phyloP scores from a whole-genome alignment of 92 coral and sea anemone genomes.

The Ricordea florida region DNA sequence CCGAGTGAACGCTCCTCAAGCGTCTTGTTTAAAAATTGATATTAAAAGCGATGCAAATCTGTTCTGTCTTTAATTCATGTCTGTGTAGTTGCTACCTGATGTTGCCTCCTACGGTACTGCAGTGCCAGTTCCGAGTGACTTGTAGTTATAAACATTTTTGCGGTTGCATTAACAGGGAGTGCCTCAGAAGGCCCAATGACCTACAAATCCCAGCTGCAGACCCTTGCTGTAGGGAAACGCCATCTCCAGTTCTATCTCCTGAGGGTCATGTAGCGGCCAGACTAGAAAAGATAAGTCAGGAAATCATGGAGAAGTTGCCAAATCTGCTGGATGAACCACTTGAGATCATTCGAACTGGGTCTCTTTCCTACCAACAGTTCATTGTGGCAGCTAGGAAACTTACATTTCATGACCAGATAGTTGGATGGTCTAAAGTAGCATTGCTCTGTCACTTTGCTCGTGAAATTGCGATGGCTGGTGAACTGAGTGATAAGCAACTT shows the following conservation, averaged over 20 bases:
- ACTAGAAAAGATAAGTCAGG: constrained; percentile 87
- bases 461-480: constrained; percentile 82
- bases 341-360: constrained; percentile 57
- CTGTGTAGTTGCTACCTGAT: too few relatives aligned
- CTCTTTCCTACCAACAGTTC: constrained; percentile 83
- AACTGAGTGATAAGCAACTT: constrained; percentile 80
- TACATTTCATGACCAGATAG: constrained; percentile 74
- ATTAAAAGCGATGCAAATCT: too few relatives aligned
- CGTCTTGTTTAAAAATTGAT: too few relatives aligned
- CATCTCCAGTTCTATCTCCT: constrained; percentile 95
- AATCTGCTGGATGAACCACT: constrained; percentile 82
- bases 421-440: constrained; percentile 98
- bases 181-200: constrained; percentile 15
- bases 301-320: constrained; percentile 81
- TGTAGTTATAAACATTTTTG: too few relatives aligned
- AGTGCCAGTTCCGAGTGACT: too few relatives aligned
- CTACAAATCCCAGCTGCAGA: constrained; percentile 43
- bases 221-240: constrained; percentile 20
- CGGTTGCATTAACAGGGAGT: constrained; percentile 8
- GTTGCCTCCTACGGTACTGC: too few relatives aligned
- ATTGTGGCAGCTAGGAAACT: constrained; percentile 81
- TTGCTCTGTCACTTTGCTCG: constrained; percentile 94
- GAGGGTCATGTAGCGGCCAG: constrained; percentile 94
- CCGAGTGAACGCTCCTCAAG: too few relatives aligned
- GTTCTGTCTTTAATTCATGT: too few relatives aligned